Conservation (phyloP, 2,797 vertebrate genomes). For the Pseudopleuronectes americanus region DNA sequence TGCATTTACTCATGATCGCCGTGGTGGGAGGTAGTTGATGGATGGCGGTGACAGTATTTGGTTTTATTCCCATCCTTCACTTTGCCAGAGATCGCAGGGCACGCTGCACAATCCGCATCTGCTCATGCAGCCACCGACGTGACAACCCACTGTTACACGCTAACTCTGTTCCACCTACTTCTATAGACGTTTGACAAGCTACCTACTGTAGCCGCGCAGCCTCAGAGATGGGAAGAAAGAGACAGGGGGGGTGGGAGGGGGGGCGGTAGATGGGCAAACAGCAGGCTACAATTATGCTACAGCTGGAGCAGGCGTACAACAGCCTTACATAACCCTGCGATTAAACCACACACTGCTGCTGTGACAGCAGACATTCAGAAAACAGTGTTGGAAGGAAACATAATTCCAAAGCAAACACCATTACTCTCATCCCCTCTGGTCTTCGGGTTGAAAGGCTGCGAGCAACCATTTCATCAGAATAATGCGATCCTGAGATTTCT, state of each 20-base stretch:
- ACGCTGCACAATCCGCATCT: conserved; percentile 30
- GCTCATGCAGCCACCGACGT: conserved; percentile 26
- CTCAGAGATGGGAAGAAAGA: conserved; percentile 40
- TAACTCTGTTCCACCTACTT: conserved; percentile 58
- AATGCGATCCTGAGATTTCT: conserved; percentile 45
- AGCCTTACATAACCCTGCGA: conserved; percentile 55
- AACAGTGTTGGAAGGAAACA: conserved; percentile 28
- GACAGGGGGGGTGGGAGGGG: conserved; percentile 10
- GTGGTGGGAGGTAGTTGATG: conserved; percentile 36
- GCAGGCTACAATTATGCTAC: conserved; percentile 74
- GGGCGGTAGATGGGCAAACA: conserved; percentile 35
- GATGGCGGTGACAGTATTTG: conserved; percentile 35
- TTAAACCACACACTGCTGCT: conserved; percentile 51
- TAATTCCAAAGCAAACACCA: conserved; percentile 31
- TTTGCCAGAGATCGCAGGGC: conserved; percentile 45
- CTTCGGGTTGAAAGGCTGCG: conserved; percentile 38
- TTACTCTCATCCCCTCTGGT: conserved; percentile 27
- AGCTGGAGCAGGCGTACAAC: conserved; percentile 68
- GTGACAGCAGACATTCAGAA: conserved; percentile 42
- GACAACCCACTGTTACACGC: conserved; percentile 67
- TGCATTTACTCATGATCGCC: conserved; percentile 34
- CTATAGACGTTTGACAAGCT: conserved; percentile 62
- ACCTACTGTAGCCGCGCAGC: conserved; percentile 55
- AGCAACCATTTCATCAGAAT: conserved; percentile 36
- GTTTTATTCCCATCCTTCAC: conserved; percentile 46